Conservation (phyloP, 2,797 vertebrate genomes). For the Triplophysa yarkandensis region DNA sequence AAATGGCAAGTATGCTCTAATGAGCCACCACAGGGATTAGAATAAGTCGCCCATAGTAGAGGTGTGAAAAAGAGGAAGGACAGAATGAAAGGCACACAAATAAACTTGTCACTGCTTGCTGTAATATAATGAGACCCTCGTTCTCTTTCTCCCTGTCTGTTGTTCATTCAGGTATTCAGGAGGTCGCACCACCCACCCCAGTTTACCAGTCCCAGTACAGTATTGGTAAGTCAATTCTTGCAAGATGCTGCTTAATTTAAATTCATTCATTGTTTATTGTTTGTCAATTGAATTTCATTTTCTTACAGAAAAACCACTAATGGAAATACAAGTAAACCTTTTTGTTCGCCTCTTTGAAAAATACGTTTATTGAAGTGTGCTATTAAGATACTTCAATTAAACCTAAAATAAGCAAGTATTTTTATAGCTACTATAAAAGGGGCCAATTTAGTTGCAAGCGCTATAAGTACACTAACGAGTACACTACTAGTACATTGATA, state of each 20-base stretch:
- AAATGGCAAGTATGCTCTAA: conserved; percentile 58
- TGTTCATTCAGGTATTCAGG: conserved; percentile 71
- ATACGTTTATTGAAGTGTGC: too few species aligned
- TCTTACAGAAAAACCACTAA: background rate
- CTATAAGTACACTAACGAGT: too few species aligned
- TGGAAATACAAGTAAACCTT: too few species aligned
- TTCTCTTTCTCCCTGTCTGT: conserved; percentile 50
- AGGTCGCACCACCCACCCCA: conserved; percentile 72
- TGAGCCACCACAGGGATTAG: conserved; percentile 56
- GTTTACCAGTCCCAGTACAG: conserved; percentile 78
- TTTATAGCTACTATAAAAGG: too few species aligned
- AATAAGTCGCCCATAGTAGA: conserved; percentile 51
- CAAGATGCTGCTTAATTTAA: background rate
- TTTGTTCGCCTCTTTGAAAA: too few species aligned
- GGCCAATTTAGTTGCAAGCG: too few species aligned
- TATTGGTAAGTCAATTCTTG: conserved; percentile 68
- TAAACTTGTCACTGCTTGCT: conserved; percentile 58
- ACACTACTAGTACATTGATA: too few species aligned
- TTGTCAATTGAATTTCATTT: background rate
- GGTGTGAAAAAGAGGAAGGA: conserved; percentile 52
- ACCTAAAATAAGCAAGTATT: too few species aligned
- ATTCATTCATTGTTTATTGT: background rate
- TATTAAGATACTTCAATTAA: too few species aligned
- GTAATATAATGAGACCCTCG: conserved; percentile 44
- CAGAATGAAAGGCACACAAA: conserved; percentile 58